Evolutionary conservation across 1,140 invertebrate species (phyloP), one percentile per base, ranked within the genome.

Genomic region (Eumaeus atala): DNA sequence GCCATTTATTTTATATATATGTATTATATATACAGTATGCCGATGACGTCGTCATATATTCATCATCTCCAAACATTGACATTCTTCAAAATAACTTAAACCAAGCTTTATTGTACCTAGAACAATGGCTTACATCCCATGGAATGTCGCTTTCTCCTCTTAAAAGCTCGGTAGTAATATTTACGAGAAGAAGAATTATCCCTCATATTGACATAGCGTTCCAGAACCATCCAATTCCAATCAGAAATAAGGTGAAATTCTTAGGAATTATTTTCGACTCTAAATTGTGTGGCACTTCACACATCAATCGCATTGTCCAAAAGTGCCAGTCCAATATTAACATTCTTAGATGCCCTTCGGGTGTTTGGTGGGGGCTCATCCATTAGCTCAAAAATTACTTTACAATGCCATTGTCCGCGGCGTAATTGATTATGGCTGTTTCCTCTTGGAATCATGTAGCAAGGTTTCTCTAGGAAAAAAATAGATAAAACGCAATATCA

Each of bases 21-120:
- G 44, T 21, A 47, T 16, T 10, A 47, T 47, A 10, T 9, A n/a
- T 47, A 47, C 42, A 47, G 18, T 47, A 47, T 18, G 42, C 42
- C 1, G 21, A 34, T 33, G 21, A 33, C n/a, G 11, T 48, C 33
- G 9, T n/a, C 11, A 12, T 12, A 6, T 48, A 48, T 33, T 7
- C 18, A 0, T n/a, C 6, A 9, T n/a, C 28, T 48, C 3, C n/a
- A 11, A 48, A 33, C 1, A 11, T 48, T 5, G 11, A 34, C 4
- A 10, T 28, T 5, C 18, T 12, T 0, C 16, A 18, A 10, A 1
- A 2, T 9, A 18, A 17, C 16, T 16, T 47, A 5, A 47, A 47
- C 6, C 18, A 17, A 14, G 9, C 42, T 18, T 47, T 47, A 18
- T 17, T 17, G 10, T 10, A 7, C 16, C 9, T 47, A 47, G 10